Conservation (phyloP, 2,888 invertebrate genomes). For the Neelides folsomi region DNA sequence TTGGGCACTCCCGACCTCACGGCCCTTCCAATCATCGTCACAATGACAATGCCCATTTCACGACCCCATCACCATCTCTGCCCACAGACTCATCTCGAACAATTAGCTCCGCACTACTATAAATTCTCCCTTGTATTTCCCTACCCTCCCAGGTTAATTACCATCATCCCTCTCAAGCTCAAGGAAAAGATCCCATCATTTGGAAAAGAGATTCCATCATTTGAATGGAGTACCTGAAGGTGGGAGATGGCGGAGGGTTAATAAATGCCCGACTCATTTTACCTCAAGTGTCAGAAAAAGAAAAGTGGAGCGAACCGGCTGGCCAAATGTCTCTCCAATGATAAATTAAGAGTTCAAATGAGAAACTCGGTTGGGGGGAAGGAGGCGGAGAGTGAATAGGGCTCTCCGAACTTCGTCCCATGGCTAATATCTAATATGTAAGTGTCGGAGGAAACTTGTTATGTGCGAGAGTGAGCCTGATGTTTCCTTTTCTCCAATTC, state of each 20-base stretch:
- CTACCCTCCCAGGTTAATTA: too few species aligned
- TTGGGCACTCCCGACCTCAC: neutral
- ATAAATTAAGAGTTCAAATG: slow-evolving; percentile 21
- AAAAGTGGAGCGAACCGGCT: slow-evolving; percentile 8
- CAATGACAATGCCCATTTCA: neutral
- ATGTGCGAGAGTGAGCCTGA: too few species aligned
- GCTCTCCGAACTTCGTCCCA: neutral
- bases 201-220: neutral
- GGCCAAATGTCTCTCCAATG: slow-evolving; percentile 16
- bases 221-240: slow-evolving; percentile 3
- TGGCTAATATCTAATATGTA: too few species aligned
- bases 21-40: neutral
- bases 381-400: neutral
- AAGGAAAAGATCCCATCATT: too few species aligned
- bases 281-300: slow-evolving; percentile 12
- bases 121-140: too few species aligned
- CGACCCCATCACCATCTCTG: neutral
- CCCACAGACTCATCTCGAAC: neutral
- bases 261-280: slow-evolving; percentile 5
- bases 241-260: slow-evolving; percentile 2
- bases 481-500: too few species aligned
- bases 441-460: too few species aligned
- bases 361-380: slow-evolving; percentile 7
- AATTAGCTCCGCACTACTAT: neutral
- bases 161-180: too few species aligned